These are phyloP conservation scores for Caenorhabditis sp. DNA, from an alignment of 2,888 invertebrate species.

Conservation along the genomic window DNA sequence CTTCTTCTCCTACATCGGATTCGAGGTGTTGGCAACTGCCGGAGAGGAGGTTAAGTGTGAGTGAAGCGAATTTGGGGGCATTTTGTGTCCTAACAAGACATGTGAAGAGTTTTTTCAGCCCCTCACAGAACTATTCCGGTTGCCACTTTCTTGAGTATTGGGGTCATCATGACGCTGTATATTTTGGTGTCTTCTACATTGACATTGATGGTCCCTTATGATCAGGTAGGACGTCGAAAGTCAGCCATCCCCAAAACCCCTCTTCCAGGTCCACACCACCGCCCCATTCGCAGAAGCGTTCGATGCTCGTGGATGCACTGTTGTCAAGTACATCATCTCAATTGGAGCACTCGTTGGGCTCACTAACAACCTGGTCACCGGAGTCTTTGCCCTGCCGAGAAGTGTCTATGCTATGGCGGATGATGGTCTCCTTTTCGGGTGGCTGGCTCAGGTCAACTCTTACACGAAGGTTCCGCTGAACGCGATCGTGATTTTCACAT, in stretches of 20 bases:
- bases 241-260: neutral
- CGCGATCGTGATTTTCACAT: conserved; percentile 78
- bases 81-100: neutral
- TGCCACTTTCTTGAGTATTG: conserved; percentile 72
- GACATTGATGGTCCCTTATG: conserved; percentile 73
- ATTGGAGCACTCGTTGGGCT: conserved; percentile 91
- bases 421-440: conserved; percentile 85
- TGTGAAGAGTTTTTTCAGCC: conserved; percentile 55
- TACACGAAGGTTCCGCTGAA: conserved; percentile 73
- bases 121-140: conserved; percentile 71
- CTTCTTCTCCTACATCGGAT: conserved; percentile 73
- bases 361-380: conserved; percentile 87
- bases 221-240: conserved; percentile 52
- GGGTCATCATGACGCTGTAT: conserved; percentile 67
- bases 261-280: conserved; percentile 67
- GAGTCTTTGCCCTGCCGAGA: conserved; percentile 91
- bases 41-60: conserved; percentile 72
- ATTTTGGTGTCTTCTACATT: conserved; percentile 70
- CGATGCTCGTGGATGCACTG: conserved; percentile 88
- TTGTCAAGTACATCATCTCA: conserved; percentile 89
- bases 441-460: conserved; percentile 82
- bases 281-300: conserved; percentile 88
- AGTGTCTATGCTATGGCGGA: conserved; percentile 86
- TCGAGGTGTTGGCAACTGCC: conserved; percentile 71
- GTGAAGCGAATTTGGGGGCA: neutral